Evolutionary conservation across 2,113 vertebrate genomes (phyloP).

Genomic region (Eulacestoma nigropectus): DNA sequence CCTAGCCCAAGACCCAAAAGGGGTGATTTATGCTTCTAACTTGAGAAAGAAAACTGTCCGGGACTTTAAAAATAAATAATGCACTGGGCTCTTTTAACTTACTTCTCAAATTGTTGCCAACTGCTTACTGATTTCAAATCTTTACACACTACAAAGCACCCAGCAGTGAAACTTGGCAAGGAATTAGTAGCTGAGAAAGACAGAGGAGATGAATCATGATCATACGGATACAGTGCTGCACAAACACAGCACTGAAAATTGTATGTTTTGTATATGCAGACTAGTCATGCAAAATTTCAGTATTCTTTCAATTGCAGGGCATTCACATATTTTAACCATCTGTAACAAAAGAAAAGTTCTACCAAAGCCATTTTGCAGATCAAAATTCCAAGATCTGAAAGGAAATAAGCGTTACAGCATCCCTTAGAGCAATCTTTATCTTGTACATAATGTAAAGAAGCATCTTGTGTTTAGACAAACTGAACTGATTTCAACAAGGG

Average conservation of each 20-base stretch:
- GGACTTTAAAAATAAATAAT: slow-evolving; percentile 22
- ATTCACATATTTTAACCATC: background rate
- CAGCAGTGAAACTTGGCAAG: background rate
- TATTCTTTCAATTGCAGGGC: background rate
- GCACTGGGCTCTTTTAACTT: background rate
- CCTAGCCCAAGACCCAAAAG: background rate
- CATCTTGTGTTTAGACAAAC: background rate
- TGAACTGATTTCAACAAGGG: background rate
- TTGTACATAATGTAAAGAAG: background rate
- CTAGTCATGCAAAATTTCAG: background rate
- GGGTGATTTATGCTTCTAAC: background rate
- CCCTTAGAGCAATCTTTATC: background rate
- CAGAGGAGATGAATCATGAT: background rate
- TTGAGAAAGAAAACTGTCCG: slow-evolving; percentile 7
- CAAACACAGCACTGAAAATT: background rate
- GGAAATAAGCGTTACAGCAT: background rate
- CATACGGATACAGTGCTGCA: rapidly evolving
- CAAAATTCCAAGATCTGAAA: background rate
- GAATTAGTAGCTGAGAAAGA: background rate
- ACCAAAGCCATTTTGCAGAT: background rate
- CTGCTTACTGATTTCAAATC: background rate
- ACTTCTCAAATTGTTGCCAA: slow-evolving; percentile 4
- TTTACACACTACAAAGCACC: background rate
- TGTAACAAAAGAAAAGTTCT: background rate
- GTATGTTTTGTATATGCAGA: background rate